Evolutionary conservation across 2,888 invertebrate genomes (phyloP).

Genomic region (Branchellion lobata): DNA sequence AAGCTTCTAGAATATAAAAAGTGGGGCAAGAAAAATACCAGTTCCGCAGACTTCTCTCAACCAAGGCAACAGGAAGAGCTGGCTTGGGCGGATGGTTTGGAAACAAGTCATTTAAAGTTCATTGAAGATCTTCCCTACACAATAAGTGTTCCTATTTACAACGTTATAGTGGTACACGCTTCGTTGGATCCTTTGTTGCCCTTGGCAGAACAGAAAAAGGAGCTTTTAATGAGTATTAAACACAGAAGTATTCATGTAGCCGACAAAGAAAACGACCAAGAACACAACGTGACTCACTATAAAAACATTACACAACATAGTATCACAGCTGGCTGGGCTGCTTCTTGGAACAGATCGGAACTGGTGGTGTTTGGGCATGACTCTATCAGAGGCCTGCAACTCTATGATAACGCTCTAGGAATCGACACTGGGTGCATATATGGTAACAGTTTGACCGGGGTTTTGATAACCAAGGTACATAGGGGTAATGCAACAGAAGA

Average conservation of each 20-base stretch:
- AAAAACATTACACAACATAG: background rate
- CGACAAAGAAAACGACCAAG: background rate
- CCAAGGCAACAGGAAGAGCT: background rate
- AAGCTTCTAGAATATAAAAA: background rate
- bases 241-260: background rate
- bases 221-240: background rate
- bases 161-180: background rate
- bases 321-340: background rate
- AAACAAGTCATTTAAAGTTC: background rate
- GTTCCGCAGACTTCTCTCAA: background rate
- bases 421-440: constrained; percentile 4
- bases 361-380: constrained; percentile 2
- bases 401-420: background rate
- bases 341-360: background rate
- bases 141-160: background rate
- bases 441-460: constrained; percentile 1
- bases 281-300: background rate
- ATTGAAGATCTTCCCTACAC: background rate
- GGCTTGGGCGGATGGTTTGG: background rate
- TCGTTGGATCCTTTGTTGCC: background rate
- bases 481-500: background rate
- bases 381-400: background rate
- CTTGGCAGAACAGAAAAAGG: background rate
- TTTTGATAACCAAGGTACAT: background rate
- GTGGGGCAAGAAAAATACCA: background rate